Base-by-base conservation (phyloP, 2,113 vertebrate species). In the Nerophis ophidion region DNA sequence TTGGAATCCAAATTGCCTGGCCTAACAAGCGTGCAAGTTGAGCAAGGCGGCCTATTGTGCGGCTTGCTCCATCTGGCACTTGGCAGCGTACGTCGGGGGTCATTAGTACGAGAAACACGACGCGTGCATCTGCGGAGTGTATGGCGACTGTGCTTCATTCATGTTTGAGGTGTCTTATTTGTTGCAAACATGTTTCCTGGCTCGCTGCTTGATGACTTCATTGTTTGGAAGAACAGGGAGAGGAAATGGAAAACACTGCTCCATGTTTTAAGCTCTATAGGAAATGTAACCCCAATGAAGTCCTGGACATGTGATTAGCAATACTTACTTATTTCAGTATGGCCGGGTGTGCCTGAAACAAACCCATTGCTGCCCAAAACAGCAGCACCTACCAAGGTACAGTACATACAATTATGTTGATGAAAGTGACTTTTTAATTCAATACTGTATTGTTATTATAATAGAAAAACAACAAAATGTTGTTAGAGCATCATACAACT, bases 191-290 rank as follows among this genome's bases (percentile, higher is more conserved):
- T 16, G 42, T 64, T 66, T 78, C 63, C 61, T 64, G 64, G 42
- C 42, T 44, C 40, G 40, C 7, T n/a, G 69, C 59, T 55, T 64
- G 51, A 61, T 7, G 6, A 59, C 53, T 40, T 84, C 72, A 88
- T 88, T 89, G 71, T 79, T 78, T 68, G 47, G 49, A 65, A 67
- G 61, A 33, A 54, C 72, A 72, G 5, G 59, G 14, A 58, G 64
- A 81, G 83, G 81, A 89, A 90, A 81, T 69, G 56, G 74, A 63
- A 81, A 71, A 77, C 68, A 50, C 54, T 74, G 71, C 67, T 65
- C 34, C 15, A 61, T 68, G 3, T 69, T 67, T 50, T 40, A 49
- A 55, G 40, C 57, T 52, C 57, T 13, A 65, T 58, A 75, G 71
- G 71, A 88, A 86, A 70, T 66, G 55, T 33, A 68, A 54, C 48